Evolutionary conservation across 2,113 vertebrate genomes (phyloP).

Genomic region (Oceanodroma tethys): DNA sequence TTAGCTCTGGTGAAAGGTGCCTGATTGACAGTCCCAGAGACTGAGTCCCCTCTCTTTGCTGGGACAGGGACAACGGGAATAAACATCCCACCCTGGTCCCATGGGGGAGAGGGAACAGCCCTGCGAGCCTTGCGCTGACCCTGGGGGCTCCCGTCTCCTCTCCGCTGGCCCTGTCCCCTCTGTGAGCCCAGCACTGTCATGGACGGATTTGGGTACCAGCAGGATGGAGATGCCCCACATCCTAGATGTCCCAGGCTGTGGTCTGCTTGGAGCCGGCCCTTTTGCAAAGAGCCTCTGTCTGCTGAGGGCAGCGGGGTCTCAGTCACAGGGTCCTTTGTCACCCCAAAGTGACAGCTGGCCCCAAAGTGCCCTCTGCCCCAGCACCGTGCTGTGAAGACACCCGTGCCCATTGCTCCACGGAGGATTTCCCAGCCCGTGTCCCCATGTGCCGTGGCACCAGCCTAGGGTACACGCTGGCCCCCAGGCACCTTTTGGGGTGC

Average conservation of each 20-base stretch:
- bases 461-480: rapidly evolving
- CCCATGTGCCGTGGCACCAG: rapidly evolving
- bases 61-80: not conserved
- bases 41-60: conserved; percentile 19
- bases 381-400: not conserved
- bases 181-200: not conserved
- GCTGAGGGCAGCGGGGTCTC: not conserved
- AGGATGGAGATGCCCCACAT: not conserved
- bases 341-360: not conserved
- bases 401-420: rapidly evolving
- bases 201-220: not conserved
- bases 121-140: not conserved
- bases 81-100: not conserved
- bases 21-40: conserved; percentile 25
- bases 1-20: conserved; percentile 45
- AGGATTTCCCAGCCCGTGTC: not conserved
- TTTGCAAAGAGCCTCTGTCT: not conserved
- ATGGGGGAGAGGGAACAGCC: not conserved
- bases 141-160: not conserved
- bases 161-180: not conserved
- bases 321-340: not conserved
- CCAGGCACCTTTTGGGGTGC: not conserved
- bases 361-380: not conserved
- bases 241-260: not conserved
- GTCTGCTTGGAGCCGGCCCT: not conserved